phyloP scores from a whole-genome alignment of 2,113 vertebrate genomes.

The Neogale vison region DNA sequence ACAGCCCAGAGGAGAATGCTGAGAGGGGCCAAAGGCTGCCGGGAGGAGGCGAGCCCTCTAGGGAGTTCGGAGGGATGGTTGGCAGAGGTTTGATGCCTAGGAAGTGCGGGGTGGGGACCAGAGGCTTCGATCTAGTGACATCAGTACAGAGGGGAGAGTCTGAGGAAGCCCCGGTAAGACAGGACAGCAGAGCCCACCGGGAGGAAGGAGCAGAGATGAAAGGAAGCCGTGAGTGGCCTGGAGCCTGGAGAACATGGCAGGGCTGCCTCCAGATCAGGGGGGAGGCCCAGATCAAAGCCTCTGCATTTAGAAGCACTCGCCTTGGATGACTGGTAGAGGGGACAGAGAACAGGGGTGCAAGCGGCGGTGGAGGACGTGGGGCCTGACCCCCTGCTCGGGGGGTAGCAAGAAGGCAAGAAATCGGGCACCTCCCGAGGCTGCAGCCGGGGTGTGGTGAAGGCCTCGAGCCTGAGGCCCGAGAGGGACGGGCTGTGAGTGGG shows the following conservation, averaged over 20 bases:
- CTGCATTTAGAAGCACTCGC: too few relatives aligned
- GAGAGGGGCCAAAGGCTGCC: background rate
- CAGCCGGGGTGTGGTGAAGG: accelerated
- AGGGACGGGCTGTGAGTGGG: accelerated
- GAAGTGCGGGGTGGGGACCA: background rate
- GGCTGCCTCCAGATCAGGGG: background rate
- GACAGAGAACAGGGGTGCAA: background rate
- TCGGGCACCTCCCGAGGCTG: too few relatives aligned
- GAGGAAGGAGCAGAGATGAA: background rate
- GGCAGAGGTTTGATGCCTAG: background rate
- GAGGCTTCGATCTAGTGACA: background rate
- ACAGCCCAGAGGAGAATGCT: background rate
- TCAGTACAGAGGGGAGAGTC: background rate
- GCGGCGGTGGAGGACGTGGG: accelerated
- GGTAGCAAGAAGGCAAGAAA: background rate
- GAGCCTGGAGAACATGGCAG: background rate
- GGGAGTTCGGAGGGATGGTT: background rate
- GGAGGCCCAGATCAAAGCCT: background rate
- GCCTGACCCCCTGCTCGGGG: background rate
- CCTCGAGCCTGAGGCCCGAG: accelerated
- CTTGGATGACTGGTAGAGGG: background rate
- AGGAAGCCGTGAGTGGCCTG: accelerated
- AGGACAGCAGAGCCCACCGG: background rate
- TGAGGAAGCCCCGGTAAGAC: background rate
- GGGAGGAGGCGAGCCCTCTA: background rate